These are phyloP conservation scores for Athrips mouffetella DNA, from an alignment of 2,888 invertebrate species.

Conservation along the genomic window DNA sequence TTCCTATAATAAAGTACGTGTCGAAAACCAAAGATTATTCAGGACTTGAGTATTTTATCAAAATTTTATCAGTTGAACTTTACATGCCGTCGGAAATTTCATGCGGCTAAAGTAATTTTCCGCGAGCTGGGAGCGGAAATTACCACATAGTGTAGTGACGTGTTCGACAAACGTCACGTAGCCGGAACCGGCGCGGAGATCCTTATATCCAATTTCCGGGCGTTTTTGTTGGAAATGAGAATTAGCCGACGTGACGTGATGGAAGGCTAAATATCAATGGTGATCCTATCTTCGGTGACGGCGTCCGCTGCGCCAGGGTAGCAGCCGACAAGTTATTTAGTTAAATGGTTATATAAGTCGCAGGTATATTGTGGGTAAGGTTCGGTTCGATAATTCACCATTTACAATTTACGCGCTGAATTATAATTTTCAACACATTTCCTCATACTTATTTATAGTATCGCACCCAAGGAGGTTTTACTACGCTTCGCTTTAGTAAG, in stretches of 20 bases:
- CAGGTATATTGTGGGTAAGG: conserved; percentile 3
- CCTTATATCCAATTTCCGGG: conserved; percentile 78
- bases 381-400: too few species aligned
- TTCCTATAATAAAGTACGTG: neutral
- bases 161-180: conserved; percentile 78
- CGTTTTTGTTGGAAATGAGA: conserved; percentile 76
- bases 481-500: too few species aligned
- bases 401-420: too few species aligned
- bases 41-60: conserved; percentile 31
- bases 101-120: conserved; percentile 77
- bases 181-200: conserved; percentile 74
- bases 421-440: too few species aligned
- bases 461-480: too few species aligned
- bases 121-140: conserved; percentile 74
- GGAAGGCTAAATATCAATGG: conserved; percentile 68
- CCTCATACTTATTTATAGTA: too few species aligned
- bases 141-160: conserved; percentile 77
- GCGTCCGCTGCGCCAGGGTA: conserved; percentile 23
- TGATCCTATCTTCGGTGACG: conserved; percentile 42
- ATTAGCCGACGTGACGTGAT: conserved; percentile 74
- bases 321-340: conserved; percentile 23
- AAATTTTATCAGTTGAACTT: conserved; percentile 61
- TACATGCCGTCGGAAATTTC: conserved; percentile 71
- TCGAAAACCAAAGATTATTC: neutral
- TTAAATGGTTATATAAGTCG: conserved; percentile 9